Evolutionary conservation across 2,888 invertebrate species (phyloP).

Genomic region (Drepanosiphum platanoidis): DNA sequence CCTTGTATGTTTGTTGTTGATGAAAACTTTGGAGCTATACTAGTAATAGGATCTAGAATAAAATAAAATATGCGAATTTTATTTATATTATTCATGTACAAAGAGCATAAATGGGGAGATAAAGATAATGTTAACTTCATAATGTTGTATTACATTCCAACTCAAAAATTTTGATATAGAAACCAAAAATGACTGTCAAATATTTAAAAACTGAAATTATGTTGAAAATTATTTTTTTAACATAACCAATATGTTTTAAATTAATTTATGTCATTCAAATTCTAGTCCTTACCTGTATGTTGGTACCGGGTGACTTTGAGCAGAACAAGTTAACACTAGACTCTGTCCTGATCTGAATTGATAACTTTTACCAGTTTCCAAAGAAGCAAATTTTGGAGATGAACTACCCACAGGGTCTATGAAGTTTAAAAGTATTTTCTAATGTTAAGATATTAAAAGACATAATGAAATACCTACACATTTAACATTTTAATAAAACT

Average conservation of each 20-base stretch:
- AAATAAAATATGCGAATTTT: conserved; percentile 12
- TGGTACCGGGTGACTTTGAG: conserved; percentile 76
- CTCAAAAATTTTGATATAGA: neutral
- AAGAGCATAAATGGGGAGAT: neutral
- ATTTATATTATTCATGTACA: neutral
- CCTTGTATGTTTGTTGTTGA: conserved; percentile 63
- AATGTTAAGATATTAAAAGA: conserved; percentile 24
- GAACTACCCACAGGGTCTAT: conserved; percentile 78
- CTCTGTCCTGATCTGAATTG: conserved; percentile 67
- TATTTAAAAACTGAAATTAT: conserved; percentile 28
- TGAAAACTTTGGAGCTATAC: conserved; percentile 69
- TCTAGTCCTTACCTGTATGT: conserved; percentile 71
- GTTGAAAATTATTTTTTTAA: conserved; percentile 68
- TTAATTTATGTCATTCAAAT: conserved; percentile 8
- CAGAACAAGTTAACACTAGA: conserved; percentile 77
- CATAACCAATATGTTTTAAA: conserved; percentile 73
- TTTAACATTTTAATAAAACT: neutral
- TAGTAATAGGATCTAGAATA: conserved; percentile 65
- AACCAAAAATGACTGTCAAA: conserved; percentile 48
- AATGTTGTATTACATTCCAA: neutral
- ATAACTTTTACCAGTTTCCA: conserved; percentile 68
- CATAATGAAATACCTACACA: conserved; percentile 9
- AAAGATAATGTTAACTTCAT: neutral
- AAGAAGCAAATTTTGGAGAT: conserved; percentile 73
- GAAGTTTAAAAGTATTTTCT: conserved; percentile 66